phyloP scores from a whole-genome alignment of 2,797 vertebrate genomes.

The Diceros bicornis region DNA sequence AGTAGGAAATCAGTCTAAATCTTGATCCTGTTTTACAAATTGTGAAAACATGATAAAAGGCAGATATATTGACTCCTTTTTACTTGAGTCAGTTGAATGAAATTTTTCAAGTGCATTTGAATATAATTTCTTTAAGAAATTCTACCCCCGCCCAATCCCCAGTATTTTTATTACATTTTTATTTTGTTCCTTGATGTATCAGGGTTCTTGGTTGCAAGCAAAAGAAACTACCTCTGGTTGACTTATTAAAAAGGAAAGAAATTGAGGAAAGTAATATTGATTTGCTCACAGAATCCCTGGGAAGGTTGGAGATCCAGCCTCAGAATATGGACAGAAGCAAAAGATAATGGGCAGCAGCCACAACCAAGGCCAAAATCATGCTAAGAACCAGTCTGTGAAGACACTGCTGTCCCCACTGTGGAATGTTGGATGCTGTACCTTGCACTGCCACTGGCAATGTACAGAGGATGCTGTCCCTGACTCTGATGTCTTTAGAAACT shows the following conservation, averaged over 20 bases:
- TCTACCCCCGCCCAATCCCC: background rate
- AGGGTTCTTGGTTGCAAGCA: background rate
- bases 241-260: background rate
- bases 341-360: background rate
- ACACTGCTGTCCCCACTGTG: background rate
- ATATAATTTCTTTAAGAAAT: conserved; percentile 47
- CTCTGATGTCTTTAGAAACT: background rate
- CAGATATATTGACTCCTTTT: background rate
- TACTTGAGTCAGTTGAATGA: background rate
- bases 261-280: conserved; percentile 26
- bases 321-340: background rate
- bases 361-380: too few relatives aligned
- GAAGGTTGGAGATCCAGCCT: background rate
- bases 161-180: conserved; percentile 6
- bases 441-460: background rate
- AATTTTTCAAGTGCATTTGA: background rate
- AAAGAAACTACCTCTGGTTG: background rate
- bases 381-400: background rate
- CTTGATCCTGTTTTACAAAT: background rate
- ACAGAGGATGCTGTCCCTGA: background rate
- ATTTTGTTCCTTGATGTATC: conserved; percentile 14
- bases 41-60: background rate
- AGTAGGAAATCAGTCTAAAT: background rate
- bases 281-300: background rate
- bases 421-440: background rate